Conservation (phyloP, 2,797 vertebrate species). For the Malacoraja senta region DNA sequence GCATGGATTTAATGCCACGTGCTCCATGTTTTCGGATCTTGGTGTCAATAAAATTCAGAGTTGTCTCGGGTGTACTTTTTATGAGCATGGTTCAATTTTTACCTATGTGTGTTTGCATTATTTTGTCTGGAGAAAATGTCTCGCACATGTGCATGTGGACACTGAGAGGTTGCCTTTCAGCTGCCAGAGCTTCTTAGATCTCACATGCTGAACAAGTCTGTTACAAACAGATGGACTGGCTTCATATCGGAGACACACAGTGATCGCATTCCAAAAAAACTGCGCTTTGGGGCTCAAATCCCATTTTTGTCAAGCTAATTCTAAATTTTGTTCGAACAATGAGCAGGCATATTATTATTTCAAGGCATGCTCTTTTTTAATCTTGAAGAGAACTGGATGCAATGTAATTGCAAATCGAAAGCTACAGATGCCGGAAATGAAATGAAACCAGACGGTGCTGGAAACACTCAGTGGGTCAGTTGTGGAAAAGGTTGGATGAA, state of each 20-base stretch:
- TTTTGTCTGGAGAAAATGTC: background rate
- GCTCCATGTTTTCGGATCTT: background rate
- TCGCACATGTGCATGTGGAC: background rate
- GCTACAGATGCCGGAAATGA: no score
- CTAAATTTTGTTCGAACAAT: background rate
- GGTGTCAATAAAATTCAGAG: background rate
- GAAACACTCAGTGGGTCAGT: no score
- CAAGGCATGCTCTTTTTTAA: background rate
- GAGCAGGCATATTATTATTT: background rate
- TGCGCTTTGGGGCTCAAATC: background rate
- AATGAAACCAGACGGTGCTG: no score
- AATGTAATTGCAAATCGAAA: no score
- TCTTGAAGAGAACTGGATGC: background rate
- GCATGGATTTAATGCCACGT: background rate
- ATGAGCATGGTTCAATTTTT: background rate
- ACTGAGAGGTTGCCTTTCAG: background rate
- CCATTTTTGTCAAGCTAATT: background rate
- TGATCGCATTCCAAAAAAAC: background rate
- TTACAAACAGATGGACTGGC: background rate
- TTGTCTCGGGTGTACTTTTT: background rate
- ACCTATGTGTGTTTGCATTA: background rate
- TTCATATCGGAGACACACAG: background rate
- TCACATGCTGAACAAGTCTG: constrained; percentile 4
- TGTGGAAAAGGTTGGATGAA: no score
- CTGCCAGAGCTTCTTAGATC: background rate